A percentile compares a stretch with the other conserved stretches of the same genome.
Conservation (phyloP, 1,140 invertebrate species). For the Procambarus virginalis region DNA sequence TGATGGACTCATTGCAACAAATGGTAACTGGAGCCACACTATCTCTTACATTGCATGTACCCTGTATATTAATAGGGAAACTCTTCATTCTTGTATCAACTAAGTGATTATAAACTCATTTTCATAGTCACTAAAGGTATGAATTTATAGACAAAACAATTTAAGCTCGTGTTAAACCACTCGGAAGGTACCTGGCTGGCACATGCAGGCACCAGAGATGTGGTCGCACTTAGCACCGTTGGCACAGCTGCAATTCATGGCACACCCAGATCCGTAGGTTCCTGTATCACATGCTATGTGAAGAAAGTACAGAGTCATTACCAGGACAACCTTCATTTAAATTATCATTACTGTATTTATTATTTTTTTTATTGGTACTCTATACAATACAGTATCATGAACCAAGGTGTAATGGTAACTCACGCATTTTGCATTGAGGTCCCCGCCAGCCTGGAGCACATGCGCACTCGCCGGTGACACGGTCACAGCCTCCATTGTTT, state of each 20-base stretch:
- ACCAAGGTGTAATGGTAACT: slow-evolving; percentile 72
- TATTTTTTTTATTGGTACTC: background rate
- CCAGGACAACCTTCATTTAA: too few species aligned
- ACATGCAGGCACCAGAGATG: slow-evolving; percentile 86
- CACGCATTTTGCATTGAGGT: slow-evolving; percentile 81
- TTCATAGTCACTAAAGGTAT: too few species aligned
- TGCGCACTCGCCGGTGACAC: slow-evolving; percentile 84
- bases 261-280: slow-evolving; percentile 85
- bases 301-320: too few species aligned
- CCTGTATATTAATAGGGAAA: too few species aligned
- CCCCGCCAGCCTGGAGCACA: slow-evolving; percentile 84
- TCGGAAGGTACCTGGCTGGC: slow-evolving; percentile 81
- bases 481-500: slow-evolving; percentile 84
- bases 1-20: too few species aligned
- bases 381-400: background rate
- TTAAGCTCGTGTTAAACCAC: too few species aligned
- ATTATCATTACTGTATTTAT: too few species aligned
- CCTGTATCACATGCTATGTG: slow-evolving; percentile 82
- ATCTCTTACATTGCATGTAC: too few species aligned
- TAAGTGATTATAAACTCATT: too few species aligned
- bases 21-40: too few species aligned
- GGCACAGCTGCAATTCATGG: slow-evolving; percentile 86
- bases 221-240: slow-evolving; percentile 89
- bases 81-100: too few species aligned
- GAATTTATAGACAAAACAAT: too few species aligned